A percentile compares a stretch with the other conserved stretches of the same genome.
phyloP scores from a whole-genome alignment of 2,888 invertebrate species.

The Aporophyla lueneburgensis region DNA sequence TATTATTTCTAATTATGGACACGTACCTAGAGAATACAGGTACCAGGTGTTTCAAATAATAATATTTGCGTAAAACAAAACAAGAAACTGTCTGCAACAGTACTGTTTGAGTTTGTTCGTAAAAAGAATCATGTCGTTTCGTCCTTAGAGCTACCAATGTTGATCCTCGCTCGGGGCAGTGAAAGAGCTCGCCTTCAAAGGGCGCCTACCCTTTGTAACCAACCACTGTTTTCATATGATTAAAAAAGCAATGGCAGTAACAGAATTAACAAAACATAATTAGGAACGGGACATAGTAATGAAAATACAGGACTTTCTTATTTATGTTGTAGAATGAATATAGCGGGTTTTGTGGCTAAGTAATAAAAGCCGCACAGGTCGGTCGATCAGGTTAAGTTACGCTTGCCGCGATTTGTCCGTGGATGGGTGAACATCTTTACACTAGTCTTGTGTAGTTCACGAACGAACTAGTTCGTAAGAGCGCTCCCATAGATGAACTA shows the following conservation, averaged over 20 bases:
- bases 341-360: too few relatives aligned
- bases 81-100: conserved; percentile 23
- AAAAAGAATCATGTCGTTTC: conserved; percentile 51
- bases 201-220: conserved; percentile 34
- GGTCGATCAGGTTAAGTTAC: too few relatives aligned
- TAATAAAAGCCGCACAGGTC: too few relatives aligned
- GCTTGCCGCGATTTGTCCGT: too few relatives aligned
- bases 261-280: conserved; percentile 44
- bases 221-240: conserved; percentile 60
- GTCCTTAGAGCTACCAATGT: conserved; percentile 49
- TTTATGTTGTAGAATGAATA: conserved; percentile 1
- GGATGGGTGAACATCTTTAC: too few relatives aligned
- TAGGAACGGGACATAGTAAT: conserved; percentile 14
- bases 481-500: too few relatives aligned
- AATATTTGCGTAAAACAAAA: conserved; percentile 19
- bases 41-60: neutral
- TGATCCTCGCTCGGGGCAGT: conserved; percentile 61
- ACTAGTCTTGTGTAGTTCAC: too few relatives aligned
- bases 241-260: conserved; percentile 40
- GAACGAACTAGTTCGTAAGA: too few relatives aligned
- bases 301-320: conserved; percentile 18
- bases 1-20: neutral
- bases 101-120: conserved; percentile 42
- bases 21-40: neutral
- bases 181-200: conserved; percentile 50